Evolutionary conservation across 2,797 vertebrate genomes (phyloP), one percentile per base, ranked within the genome.

Genomic region (Selene dorsalis): DNA sequence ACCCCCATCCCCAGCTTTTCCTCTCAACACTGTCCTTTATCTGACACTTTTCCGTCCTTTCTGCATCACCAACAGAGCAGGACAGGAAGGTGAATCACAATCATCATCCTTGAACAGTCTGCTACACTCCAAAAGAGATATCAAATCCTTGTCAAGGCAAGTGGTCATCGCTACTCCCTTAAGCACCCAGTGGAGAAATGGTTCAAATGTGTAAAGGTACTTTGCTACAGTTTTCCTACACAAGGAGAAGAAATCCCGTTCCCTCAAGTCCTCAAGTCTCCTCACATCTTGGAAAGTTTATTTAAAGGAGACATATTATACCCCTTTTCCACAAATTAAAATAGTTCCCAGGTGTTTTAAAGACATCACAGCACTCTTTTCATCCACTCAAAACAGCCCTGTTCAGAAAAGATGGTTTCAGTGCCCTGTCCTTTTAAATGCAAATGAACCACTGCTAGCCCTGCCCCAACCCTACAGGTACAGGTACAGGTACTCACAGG

Each of bases 51-150:
- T 77, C 52, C 52, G 65, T 78, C 74, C 70, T 73, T 28, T 43
- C 52, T 53, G 60, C 72, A 64, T 75, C 59, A 13, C 66, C 79
- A 58, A 52, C 71, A 52, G 76, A 72, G 83, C 83, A 80, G 77
- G 83, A 79, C 64, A 66, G 57, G 61, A 81, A 60, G 73, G 73
- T 77, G 83, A 86, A 73, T 87, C 77, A 61, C 35, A 76, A 14
- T 68, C 63, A 57, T 62, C 10, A 32, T 76, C 78, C 82, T 81
- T 88, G 72, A 88, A 72, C 84, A 84, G 72, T 84, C 79, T 30
- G 77, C 63, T 79, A 28, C 75, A 69, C 77, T 83, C 72, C 71
- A 66, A 43, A 60, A 73, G 65, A 73, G 56, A 66, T 39, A 79
- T 79, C 28, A 69, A 82, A 72, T 55, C 59, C 70, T 79, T 52